phyloP scores from a whole-genome alignment of 2,797 vertebrate genomes.

The Coreius guichenoti region DNA sequence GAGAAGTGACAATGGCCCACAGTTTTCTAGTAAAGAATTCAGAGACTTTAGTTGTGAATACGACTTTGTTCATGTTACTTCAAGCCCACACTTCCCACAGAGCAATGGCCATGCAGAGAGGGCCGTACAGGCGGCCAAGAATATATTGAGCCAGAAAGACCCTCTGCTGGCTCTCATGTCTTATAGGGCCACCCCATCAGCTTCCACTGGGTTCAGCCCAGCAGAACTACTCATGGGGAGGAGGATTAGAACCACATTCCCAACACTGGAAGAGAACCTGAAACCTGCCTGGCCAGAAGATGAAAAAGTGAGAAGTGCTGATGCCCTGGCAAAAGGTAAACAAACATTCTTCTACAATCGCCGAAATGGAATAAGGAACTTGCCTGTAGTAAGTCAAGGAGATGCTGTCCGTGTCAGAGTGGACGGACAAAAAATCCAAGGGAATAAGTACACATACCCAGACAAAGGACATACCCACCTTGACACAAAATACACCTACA shows the following conservation, averaged over 20 bases:
- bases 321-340: background rate
- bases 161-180: background rate
- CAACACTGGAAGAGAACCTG: background rate
- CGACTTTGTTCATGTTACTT: background rate
- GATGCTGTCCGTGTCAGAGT: background rate
- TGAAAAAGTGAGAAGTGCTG: background rate
- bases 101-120: background rate
- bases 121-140: background rate
- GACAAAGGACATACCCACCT: background rate
- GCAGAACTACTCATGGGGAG: background rate
- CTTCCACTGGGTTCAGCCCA: background rate
- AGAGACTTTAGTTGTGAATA: background rate
- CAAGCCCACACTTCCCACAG: background rate
- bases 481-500: background rate
- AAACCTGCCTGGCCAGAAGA: constrained; percentile 2
- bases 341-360: background rate
- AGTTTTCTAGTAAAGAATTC: background rate
- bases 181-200: no score
- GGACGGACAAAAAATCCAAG: background rate
- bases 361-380: background rate
- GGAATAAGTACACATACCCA: background rate
- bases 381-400: background rate
- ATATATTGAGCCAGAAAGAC: background rate
- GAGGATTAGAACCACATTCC: background rate
- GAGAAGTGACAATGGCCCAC: background rate